Evolutionary conservation across 1,140 invertebrate genomes (phyloP).

Genomic region (Sycophila sp.): DNA sequence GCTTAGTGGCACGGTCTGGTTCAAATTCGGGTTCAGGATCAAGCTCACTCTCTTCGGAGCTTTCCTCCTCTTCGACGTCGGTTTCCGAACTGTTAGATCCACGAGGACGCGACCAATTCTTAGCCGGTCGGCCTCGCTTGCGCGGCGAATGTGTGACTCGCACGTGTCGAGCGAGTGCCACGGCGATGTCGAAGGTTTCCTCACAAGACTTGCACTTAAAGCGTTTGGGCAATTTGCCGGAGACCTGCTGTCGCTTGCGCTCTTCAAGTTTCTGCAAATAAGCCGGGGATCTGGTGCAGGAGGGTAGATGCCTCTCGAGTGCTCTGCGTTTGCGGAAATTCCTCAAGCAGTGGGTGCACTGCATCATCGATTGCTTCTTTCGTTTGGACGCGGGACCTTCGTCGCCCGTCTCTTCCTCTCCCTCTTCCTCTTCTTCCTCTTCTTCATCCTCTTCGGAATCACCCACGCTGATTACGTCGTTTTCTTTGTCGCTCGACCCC

Average conservation of each 20-base stretch:
- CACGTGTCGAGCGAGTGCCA: slow-evolving; percentile 60
- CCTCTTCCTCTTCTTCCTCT: slow-evolving; percentile 47
- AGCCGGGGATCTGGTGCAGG: slow-evolving; percentile 52
- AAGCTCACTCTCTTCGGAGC: slow-evolving; percentile 18
- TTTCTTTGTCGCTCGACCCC: slow-evolving; percentile 63
- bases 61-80: slow-evolving; percentile 29
- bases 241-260: slow-evolving; percentile 29
- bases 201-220: slow-evolving; percentile 60
- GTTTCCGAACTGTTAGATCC: slow-evolving; percentile 1
- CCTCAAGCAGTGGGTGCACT: slow-evolving; percentile 33
- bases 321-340: slow-evolving; percentile 51
- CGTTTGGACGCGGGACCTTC: slow-evolving; percentile 41
- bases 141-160: slow-evolving; percentile 52
- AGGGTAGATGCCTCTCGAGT: slow-evolving; percentile 53
- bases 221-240: slow-evolving; percentile 38
- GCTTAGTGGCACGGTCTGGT: too few species aligned
- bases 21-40: slow-evolving; percentile 19
- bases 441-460: slow-evolving; percentile 54
- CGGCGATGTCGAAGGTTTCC: slow-evolving; percentile 59
- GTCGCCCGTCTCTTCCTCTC: slow-evolving; percentile 40
- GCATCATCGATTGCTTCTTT: slow-evolving; percentile 13
- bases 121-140: slow-evolving; percentile 49
- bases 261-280: slow-evolving; percentile 37
- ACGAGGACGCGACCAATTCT: slow-evolving; percentile 29
- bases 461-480: slow-evolving; percentile 62